Evolutionary conservation across 2,888 invertebrate species (phyloP), one percentile per base, ranked within the genome.

Genomic region (Hypolimnas misippus): DNA sequence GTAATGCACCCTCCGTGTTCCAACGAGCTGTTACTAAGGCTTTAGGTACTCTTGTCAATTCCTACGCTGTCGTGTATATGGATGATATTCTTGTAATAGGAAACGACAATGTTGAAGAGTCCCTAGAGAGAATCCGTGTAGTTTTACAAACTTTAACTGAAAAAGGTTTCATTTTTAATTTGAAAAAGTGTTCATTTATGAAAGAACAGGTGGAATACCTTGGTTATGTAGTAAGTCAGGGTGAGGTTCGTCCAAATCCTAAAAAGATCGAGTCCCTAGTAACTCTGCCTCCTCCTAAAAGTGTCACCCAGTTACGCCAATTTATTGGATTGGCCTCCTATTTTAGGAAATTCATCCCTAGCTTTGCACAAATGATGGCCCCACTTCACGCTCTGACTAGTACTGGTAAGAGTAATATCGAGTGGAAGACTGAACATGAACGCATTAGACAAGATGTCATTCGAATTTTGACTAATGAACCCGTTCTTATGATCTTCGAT

Each of bases 401-500:
- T 5, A 4, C 38, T 14, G 14, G 38, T 14, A 38, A 38, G 44
- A 29, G 49, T n/a, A 14, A 38, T 1, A 35, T 63, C 16, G 1
- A 35, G 0, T 69, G 68, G 68, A 49, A 35, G 0, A 3, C 33
- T 0, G 17, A 49, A 3, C 49, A 51, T 10, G 63, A 64, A 16
- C 2, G 14, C 7, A 44, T 52, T 8, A 25, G 59, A 0, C 49
- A 62, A 0, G 29, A 53, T 2, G 54, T 75, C 0, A 66, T 73
- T n/a, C 0, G 19, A 3, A 8, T 55, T 14, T 25, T 75, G 0
- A 66, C 69, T 0, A 54, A 56, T 3, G 46, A 59, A 0, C 74
- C 72, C 0, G 59, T 69, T 0, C 40, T 73, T 0, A 62, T 51
- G 0, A 60, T 76, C 3, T 76, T 69, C 38, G 42, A 65, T 6